These are phyloP conservation scores for Alligator mississippiensis DNA, from an alignment of 2,113 vertebrate species.

Conservation along the genomic window DNA sequence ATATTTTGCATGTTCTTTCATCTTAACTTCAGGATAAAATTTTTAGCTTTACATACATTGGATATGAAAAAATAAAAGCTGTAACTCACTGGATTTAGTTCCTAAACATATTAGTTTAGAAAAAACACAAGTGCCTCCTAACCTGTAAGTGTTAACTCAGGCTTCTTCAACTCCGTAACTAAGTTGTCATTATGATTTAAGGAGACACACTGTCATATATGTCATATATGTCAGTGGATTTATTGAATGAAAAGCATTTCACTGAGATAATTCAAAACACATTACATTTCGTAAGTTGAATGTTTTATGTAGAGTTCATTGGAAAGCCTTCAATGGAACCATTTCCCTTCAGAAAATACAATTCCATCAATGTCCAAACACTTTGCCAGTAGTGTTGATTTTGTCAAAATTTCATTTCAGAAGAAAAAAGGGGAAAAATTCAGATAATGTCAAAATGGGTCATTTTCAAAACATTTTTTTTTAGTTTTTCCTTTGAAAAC, in stretches of 20 bases:
- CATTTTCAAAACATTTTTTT: not conserved
- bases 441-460: not conserved
- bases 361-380: not conserved
- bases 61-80: not conserved
- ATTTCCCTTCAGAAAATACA: not conserved
- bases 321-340: not conserved
- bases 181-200: constrained; percentile 55
- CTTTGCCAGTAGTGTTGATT: not conserved
- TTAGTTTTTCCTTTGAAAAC: not conserved
- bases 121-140: constrained; percentile 9
- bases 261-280: constrained; percentile 50
- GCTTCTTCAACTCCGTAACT: constrained; percentile 41
- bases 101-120: not conserved
- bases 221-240: constrained; percentile 3
- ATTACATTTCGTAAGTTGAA: not conserved
- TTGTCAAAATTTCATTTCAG: not conserved
- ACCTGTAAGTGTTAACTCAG: constrained; percentile 29
- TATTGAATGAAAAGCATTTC: not conserved
- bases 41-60: not conserved
- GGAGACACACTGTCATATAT: constrained; percentile 10
- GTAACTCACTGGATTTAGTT: not conserved
- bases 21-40: not conserved
- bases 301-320: not conserved
- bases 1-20: not conserved
- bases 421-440: not conserved